A percentile compares a stretch with the other conserved stretches of the same genome.
These are phyloP conservation scores for Uria aalge DNA, from an alignment of 2,113 vertebrate genomes.

Conservation along the genomic window DNA sequence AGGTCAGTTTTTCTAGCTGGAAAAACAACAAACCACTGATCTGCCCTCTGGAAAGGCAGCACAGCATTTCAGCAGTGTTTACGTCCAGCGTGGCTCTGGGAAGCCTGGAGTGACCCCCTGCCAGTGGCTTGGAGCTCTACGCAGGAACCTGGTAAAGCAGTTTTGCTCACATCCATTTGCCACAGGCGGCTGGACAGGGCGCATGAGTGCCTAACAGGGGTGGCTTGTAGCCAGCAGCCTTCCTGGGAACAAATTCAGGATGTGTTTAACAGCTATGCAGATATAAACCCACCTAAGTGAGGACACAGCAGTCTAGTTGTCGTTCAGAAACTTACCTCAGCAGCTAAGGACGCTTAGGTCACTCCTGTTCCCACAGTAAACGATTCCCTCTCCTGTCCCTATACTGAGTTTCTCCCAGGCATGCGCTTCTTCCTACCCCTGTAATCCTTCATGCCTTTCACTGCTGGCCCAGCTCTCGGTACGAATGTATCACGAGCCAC, in stretches of 20 bases:
- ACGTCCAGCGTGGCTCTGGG: not conserved
- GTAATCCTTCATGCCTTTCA: not conserved
- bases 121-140: not conserved
- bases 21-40: not conserved
- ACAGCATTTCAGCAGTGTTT: not conserved
- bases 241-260: not conserved
- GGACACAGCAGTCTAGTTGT: not conserved
- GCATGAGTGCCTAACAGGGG: fast-evolving
- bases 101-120: not conserved
- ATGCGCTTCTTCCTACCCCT: not conserved
- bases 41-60: not conserved
- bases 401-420: not conserved
- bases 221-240: not conserved
- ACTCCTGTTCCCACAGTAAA: not conserved
- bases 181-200: not conserved
- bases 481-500: not conserved
- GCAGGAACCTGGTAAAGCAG: not conserved
- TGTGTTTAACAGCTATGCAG: not conserved
- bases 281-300: not conserved
- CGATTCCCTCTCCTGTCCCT: not conserved
- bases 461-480: not conserved
- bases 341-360: not conserved
- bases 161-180: not conserved
- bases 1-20: not conserved
- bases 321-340: not conserved